Base-by-base conservation (phyloP, 2,797 vertebrate genomes). In the Gallirallus australis region DNA sequence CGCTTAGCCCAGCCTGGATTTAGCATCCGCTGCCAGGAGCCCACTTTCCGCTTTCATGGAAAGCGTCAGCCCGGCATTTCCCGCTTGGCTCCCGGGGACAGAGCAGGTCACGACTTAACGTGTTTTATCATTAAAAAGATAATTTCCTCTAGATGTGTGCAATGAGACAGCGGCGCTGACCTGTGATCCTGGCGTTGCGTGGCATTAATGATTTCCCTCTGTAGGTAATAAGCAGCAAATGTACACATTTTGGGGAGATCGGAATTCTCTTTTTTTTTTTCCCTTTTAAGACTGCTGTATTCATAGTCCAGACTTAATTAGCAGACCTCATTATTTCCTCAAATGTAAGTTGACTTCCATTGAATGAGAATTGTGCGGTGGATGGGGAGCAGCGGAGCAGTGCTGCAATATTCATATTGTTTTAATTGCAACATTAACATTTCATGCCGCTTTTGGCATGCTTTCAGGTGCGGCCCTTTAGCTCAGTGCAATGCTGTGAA, bases 351-450 rank as follows among this genome's bases (percentile, higher is more conserved):
- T 96, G 96, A 92, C 90, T 97, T 95, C 86, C 80, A 89, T 68
- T 91, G 95, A 96, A 94, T 96, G 82, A 89, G 95, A 96, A 92
- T 91, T 94, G 91, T 93, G 96, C 89, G 77, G 96, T 95, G 90
- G 94, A 96, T 96, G 91, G 96, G 96, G 93, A 97, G 89, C 89
- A 94, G 88, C 91, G 82, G 95, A 97, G 94, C 78, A 2, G 86
- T 88, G 83, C 94, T 95, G 96, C 94, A 96, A 97, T 96, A 96
- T 96, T 96, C 94, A 96, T 96, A 96, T 95, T 96, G 96, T 94
- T 97, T 96, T 96, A 97, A 97, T 96, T 97, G 96, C 97, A 94
- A 82, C 96, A 97, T 97, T 96, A 97, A 96, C 95, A 96, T 97
- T 97, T 97, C 96, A 95, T 97, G 94, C 95, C 5, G 2, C 92